A percentile compares a stretch with the other conserved stretches of the same genome.
These are phyloP conservation scores for Lethrus apterus DNA, from an alignment of 1,140 invertebrate species.

Conservation along the genomic window DNA sequence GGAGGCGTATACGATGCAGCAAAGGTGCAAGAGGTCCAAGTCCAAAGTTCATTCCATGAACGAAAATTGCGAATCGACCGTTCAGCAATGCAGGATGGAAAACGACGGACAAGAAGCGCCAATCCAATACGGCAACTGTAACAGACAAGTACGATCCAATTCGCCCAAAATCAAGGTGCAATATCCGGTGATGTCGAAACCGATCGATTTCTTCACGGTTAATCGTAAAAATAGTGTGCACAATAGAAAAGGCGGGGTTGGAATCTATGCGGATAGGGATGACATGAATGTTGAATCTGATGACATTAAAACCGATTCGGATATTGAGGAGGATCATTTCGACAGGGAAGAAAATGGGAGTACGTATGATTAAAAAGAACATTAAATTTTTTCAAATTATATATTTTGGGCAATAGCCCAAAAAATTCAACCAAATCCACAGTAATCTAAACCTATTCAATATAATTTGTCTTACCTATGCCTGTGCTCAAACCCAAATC, in stretches of 20 bases:
- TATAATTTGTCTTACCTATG: too few species aligned
- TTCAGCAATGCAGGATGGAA: not conserved
- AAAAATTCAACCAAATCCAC: too few species aligned
- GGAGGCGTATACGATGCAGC: too few species aligned
- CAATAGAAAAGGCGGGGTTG: not conserved
- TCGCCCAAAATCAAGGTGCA: not conserved
- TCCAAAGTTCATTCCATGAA: too few species aligned
- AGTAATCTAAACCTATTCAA: too few species aligned
- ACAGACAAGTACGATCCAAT: not conserved
- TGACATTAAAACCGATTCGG: slow-evolving; percentile 10
- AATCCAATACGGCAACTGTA: not conserved
- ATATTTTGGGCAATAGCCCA: too few species aligned
- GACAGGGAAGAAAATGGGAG: not conserved
- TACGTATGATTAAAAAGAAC: too few species aligned
- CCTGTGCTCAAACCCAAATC: too few species aligned
- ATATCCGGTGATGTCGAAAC: not conserved
- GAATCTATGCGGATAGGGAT: not conserved
- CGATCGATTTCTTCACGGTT: slow-evolving; percentile 6
- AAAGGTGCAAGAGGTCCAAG: too few species aligned
- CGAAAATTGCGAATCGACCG: slow-evolving; percentile 1
- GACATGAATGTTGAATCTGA: slow-evolving; percentile 1
- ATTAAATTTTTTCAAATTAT: too few species aligned
- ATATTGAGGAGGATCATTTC: slow-evolving; percentile 12
- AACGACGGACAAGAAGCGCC: not conserved
- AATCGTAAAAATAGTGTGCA: not conserved